Conservation (phyloP, 2,888 invertebrate species). For the Amphipoea oculea region DNA sequence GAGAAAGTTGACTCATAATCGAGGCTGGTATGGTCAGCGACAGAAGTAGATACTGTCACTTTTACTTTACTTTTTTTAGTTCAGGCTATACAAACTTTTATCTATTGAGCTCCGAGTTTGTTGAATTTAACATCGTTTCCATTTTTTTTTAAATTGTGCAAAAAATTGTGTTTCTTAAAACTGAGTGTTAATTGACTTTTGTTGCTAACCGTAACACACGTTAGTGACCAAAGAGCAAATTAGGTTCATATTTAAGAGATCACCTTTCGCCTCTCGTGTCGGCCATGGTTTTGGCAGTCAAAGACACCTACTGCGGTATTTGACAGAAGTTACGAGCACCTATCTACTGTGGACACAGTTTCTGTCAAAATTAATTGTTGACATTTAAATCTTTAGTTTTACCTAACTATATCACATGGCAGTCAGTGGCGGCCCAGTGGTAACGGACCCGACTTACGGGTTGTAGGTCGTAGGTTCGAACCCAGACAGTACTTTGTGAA, state of each 20-base stretch:
- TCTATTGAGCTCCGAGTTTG: neutral
- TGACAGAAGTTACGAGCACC: too few relatives aligned
- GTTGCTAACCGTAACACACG: neutral
- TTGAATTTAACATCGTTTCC: neutral
- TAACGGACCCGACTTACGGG: too few relatives aligned
- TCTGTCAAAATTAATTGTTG: too few relatives aligned
- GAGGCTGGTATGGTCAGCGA: neutral
- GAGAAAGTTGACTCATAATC: neutral
- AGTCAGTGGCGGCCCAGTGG: too few relatives aligned
- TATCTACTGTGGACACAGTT: too few relatives aligned
- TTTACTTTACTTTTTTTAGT: neutral
- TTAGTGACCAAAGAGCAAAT: neutral
- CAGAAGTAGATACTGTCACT: neutral
- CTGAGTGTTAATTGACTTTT: neutral
- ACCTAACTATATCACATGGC: too few relatives aligned
- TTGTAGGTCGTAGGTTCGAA: too few relatives aligned
- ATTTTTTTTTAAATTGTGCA: neutral
- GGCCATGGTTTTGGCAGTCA: too few relatives aligned
- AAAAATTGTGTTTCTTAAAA: neutral
- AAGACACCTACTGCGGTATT: too few relatives aligned
- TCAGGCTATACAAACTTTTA: neutral
- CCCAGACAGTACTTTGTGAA: too few relatives aligned
- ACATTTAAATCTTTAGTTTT: too few relatives aligned
- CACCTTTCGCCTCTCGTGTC: neutral
- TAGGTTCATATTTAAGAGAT: too few relatives aligned